Conservation (phyloP, 2,797 vertebrate species). For the Tokudaia tokunoshimensis region DNA sequence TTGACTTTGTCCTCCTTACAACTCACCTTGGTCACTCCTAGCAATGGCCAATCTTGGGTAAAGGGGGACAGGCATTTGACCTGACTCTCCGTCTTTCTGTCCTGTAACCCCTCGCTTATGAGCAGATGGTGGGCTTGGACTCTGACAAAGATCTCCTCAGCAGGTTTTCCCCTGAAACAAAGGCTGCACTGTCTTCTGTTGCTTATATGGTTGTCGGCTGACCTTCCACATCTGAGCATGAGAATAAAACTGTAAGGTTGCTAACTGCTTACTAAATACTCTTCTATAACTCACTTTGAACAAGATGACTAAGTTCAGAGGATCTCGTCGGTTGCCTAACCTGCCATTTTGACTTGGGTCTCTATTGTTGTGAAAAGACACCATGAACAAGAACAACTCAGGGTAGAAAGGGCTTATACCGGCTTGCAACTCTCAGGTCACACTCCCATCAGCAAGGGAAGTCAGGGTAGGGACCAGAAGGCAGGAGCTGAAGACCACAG, state of each 20-base stretch:
- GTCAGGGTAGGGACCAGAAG: neutral
- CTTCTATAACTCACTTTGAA: neutral
- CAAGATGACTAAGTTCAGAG: neutral
- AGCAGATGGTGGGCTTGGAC: neutral
- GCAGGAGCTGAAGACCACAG: neutral
- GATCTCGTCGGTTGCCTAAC: neutral
- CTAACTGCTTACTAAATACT: neutral
- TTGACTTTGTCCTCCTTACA: neutral
- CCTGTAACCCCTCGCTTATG: neutral
- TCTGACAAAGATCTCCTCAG: neutral
- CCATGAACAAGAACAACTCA: no score
- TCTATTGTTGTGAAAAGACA: neutral
- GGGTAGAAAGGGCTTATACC: neutral
- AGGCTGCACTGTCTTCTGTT: neutral
- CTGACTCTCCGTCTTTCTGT: neutral
- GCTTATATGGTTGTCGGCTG: neutral
- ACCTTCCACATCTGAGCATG: no score
- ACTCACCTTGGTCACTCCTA: neutral
- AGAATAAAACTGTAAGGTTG: neutral
- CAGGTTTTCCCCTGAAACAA: neutral
- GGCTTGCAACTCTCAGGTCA: neutral
- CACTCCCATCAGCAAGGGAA: neutral
- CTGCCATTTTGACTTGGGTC: neutral
- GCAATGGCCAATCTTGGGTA: neutral
- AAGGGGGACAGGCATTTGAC: neutral